These are phyloP conservation scores for Drosophila sp. DNA, from an alignment of 1,140 invertebrate species.

Conservation along the genomic window DNA sequence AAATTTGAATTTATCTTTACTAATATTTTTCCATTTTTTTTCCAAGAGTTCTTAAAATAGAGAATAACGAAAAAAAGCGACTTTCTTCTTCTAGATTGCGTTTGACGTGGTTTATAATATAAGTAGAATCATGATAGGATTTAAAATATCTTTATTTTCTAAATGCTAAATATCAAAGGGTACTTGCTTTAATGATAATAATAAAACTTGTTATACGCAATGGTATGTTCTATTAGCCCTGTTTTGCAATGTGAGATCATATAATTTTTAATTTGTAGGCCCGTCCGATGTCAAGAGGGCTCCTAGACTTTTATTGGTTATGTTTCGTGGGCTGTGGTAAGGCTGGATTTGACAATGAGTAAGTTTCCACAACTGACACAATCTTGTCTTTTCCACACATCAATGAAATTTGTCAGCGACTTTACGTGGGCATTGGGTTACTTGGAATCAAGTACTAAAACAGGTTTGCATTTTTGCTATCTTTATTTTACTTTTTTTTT, in stretches of 20 bases:
- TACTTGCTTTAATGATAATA: not conserved
- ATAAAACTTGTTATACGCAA: not conserved
- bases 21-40: no score
- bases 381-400: conserved; percentile 17
- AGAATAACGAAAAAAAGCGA: no score
- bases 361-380: not conserved
- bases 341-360: conserved; percentile 8
- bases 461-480: conserved; percentile 5
- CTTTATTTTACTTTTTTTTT: not conserved
- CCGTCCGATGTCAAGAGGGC: conserved; percentile 1
- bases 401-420: conserved; percentile 20
- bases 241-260: not conserved
- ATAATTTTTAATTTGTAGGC: not conserved
- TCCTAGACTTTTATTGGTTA: not conserved
- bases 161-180: not conserved
- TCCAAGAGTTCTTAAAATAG: no score
- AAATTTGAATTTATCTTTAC: no score
- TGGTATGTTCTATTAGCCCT: not conserved
- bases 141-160: not conserved
- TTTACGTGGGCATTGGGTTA: conserved; percentile 21
- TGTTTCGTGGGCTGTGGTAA: not conserved
- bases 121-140: not conserved
- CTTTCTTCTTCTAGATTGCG: no score
- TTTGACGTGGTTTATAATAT: no score
- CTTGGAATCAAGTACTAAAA: conserved; percentile 18